phyloP scores from a whole-genome alignment of 2,888 invertebrate genomes.

The Synergus itoensis region DNA sequence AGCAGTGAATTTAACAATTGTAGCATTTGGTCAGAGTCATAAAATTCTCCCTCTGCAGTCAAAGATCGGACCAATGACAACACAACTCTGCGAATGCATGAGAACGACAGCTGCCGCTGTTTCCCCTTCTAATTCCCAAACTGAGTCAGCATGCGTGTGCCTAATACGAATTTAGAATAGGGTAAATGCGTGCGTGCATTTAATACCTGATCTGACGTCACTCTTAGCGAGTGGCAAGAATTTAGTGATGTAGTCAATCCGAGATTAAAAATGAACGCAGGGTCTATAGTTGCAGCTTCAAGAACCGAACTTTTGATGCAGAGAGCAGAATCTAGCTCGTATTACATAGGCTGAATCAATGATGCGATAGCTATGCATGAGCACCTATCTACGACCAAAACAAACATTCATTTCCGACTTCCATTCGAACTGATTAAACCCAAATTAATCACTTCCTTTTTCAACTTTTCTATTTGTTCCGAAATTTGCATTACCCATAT shows the following conservation, averaged over 20 bases:
- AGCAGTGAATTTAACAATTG: not conserved
- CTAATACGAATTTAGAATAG: constrained; percentile 38
- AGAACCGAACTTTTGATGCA: not conserved
- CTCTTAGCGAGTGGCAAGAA: not conserved
- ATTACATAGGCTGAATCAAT: too few species aligned
- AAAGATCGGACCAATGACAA: constrained; percentile 29
- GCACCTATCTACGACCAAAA: not conserved
- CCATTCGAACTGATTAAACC: not conserved
- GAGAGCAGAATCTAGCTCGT: too few species aligned
- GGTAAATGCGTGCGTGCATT: constrained; percentile 16
- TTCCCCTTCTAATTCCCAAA: constrained; percentile 39
- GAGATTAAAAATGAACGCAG: not conserved
- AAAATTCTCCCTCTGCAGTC: constrained; percentile 28
- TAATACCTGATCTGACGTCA: constrained; percentile 35
- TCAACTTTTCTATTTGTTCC: not conserved
- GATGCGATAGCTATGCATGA: too few species aligned
- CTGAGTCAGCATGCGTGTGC: constrained; percentile 38
- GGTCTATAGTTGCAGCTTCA: not conserved
- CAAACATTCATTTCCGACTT: constrained; percentile 17
- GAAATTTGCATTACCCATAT: not conserved
- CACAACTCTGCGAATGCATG: constrained; percentile 31
- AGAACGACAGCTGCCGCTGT: constrained; percentile 31
- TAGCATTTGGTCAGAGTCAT: constrained; percentile 24
- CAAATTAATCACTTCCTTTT: not conserved
- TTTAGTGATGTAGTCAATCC: not conserved